These are phyloP conservation scores for Suricata suricatta DNA, from an alignment of 2,113 vertebrate species.

Conservation along the genomic window DNA sequence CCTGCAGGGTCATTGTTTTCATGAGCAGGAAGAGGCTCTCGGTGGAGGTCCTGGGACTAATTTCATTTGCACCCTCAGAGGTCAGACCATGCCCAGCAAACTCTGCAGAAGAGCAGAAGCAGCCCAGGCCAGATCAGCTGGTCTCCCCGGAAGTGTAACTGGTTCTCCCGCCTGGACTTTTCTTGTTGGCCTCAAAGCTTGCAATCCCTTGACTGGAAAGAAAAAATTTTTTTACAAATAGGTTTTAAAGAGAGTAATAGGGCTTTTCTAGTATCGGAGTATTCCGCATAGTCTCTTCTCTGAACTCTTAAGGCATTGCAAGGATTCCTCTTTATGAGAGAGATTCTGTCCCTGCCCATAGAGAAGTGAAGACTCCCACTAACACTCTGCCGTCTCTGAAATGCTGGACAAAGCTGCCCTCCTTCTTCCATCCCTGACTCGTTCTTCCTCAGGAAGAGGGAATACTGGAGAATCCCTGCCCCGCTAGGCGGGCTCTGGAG, in stretches of 20 bases:
- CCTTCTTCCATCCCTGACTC: not conserved
- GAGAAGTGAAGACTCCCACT: not conserved
- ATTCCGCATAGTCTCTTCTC: not conserved
- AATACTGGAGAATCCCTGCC: not conserved
- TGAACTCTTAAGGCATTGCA: not conserved
- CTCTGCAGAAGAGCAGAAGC: not conserved
- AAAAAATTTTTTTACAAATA: not conserved
- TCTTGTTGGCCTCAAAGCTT: not conserved
- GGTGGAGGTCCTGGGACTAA: conserved; percentile 40
- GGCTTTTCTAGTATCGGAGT: not conserved
- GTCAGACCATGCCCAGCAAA: not conserved
- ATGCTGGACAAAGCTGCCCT: not conserved
- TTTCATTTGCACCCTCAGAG: conserved; percentile 53
- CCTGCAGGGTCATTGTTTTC: conserved; percentile 72
- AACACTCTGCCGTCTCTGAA: not conserved
- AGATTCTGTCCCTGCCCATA: not conserved
- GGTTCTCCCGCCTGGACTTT: not conserved
- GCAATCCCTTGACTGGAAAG: not conserved
- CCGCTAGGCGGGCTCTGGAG: not conserved
- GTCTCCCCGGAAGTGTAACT: not conserved
- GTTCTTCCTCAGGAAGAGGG: not conserved
- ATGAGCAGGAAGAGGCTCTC: conserved; percentile 56
- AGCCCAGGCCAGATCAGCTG: not conserved
- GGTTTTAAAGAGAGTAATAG: not conserved
- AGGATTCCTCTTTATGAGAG: not conserved